Percentiles rank a stretch among this genome's conserved stretches.
These are phyloP conservation scores for Caretta caretta DNA, from an alignment of 2,113 vertebrate genomes.

Conservation along the genomic window DNA sequence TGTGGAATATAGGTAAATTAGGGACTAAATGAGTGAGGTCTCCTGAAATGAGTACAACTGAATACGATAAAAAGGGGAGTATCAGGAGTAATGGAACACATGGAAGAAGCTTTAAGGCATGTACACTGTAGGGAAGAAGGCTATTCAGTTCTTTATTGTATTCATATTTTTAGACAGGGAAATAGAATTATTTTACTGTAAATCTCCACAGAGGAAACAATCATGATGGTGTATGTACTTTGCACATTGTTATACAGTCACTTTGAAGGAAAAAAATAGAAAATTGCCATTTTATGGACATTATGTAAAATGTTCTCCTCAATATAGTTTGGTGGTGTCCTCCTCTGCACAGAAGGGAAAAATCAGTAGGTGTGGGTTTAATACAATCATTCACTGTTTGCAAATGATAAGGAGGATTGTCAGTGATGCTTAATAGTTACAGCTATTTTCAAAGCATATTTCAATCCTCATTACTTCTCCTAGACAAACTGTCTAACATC, in stretches of 20 bases:
- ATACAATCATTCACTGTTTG: constrained; percentile 29
- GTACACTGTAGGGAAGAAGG: background rate
- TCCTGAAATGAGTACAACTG: background rate
- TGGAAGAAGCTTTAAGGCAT: background rate
- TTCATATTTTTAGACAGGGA: constrained; percentile 40
- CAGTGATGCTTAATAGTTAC: constrained; percentile 24
- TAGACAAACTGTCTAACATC: constrained; percentile 29
- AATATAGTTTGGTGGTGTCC: background rate
- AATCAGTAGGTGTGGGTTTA: background rate
- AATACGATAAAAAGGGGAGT: background rate
- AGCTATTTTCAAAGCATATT: constrained; percentile 50
- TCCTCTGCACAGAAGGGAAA: constrained; percentile 4
- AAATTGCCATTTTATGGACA: background rate
- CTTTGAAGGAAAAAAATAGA: constrained; percentile 54
- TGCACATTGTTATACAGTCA: constrained; percentile 36
- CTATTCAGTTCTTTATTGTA: constrained; percentile 26
- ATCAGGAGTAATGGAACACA: fast-evolving
- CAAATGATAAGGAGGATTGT: constrained; percentile 40
- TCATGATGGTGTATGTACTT: constrained; percentile 60
- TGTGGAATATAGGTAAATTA: background rate
- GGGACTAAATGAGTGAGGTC: background rate
- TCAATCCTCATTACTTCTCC: constrained; percentile 31
- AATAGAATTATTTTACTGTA: constrained; percentile 40
- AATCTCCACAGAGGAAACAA: constrained; percentile 42
- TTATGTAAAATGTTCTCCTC: constrained; percentile 34